These are phyloP conservation scores for Oeneis ivallda DNA, from an alignment of 2,888 invertebrate species.

Conservation along the genomic window DNA sequence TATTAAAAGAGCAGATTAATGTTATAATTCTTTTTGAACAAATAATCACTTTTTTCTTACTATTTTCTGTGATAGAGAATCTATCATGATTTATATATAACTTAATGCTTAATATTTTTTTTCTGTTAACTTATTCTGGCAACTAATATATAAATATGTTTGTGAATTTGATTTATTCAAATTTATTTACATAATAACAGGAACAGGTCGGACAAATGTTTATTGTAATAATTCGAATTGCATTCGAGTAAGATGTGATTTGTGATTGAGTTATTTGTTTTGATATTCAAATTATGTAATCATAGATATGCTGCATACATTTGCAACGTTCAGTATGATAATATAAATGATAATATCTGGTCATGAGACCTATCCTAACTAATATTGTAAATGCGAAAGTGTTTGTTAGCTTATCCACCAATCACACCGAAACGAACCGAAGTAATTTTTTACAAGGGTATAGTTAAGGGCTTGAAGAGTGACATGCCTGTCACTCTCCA, in stretches of 20 bases:
- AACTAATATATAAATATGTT: not conserved
- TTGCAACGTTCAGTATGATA: conserved; percentile 27
- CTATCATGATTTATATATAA: no score
- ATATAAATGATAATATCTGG: conserved; percentile 21
- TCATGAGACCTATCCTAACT: not conserved
- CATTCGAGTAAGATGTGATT: conserved; percentile 52
- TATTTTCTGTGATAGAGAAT: no score
- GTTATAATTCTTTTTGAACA: no score
- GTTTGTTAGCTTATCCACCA: no score
- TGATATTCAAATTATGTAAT: conserved; percentile 64
- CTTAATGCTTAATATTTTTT: not conserved
- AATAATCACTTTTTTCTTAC: no score
- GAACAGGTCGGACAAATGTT: conserved; percentile 39
- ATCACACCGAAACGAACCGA: no score
- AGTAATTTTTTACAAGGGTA: no score
- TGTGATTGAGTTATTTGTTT: conserved; percentile 54
- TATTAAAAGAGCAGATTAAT: no score
- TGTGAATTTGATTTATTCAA: conserved; percentile 19
- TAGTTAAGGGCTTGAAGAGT: no score
- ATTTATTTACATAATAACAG: conserved; percentile 43
- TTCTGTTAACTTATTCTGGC: not conserved
- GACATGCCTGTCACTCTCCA: no score
- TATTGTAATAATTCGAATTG: conserved; percentile 51
- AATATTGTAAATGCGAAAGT: not conserved
- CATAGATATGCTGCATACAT: conserved; percentile 31